Evolutionary conservation across 1,140 invertebrate genomes (phyloP), one percentile per base, ranked within the genome.

Genomic region (Penaeus vannamei): DNA sequence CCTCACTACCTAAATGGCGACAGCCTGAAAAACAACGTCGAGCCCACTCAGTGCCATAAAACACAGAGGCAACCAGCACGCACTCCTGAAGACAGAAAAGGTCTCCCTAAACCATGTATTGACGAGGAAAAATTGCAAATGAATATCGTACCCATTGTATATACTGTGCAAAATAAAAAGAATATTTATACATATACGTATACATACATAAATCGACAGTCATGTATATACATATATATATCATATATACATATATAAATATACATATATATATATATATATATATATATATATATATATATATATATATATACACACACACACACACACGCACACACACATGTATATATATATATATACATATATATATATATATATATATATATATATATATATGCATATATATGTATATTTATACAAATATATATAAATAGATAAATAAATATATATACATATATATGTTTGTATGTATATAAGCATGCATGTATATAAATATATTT

Each of bases 401-500:
- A 69, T 69, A 69, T 69, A 69, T 69, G 19, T 69, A 20, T 69
- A 20, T 22, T 1, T 32, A 20, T 69, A 20, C 19, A 20, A 8
- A 20, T 69, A 20, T 69, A 69, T 69, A 69, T 72, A 72, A 2
- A 72, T 72, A 72, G 0, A 72, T 72, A 72, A 2, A 72, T 23
- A 72, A 23, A 72, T 22, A 72, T 72, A 32, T 20, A 85, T 0
- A 69, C 23, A 69, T 72, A 85, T 72, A 69, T 72, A 85, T 85
- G 53, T 72, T 23, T 72, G 72, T 46, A 85, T 12, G 29, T 32
- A 22, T 36, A 62, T 53, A 19, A 64, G 61, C 14, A 36, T 36
- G 59, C 14, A 46, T 62, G 81, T 61, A 20, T 62, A 19, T 53
- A 83, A 26, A 62, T 83, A 83, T 62, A 29, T 76, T 1, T 42